Evolutionary conservation across 2,113 vertebrate genomes (phyloP).

Genomic region (Callionymus lyra): DNA sequence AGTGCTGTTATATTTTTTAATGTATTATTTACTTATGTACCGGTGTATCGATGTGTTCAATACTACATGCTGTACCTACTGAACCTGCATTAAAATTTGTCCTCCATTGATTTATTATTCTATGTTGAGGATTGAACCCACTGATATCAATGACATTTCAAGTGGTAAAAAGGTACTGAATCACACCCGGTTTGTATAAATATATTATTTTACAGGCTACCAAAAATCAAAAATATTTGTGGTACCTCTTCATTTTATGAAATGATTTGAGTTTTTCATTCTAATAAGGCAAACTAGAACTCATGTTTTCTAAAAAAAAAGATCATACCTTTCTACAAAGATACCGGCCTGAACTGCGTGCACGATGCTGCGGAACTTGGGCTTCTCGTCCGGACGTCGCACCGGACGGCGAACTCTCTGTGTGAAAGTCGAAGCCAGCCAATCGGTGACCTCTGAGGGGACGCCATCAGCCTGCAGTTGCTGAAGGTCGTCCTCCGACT

Average conservation of each 20-base stretch:
- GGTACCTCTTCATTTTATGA: no score
- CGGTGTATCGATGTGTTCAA: no score
- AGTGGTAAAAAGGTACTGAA: background rate
- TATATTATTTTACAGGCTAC: no score
- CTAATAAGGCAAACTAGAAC: background rate
- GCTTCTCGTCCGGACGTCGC: slow-evolving; percentile 78
- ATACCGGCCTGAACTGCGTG: slow-evolving; percentile 90
- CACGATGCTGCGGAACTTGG: slow-evolving; percentile 90
- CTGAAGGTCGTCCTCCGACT: slow-evolving; percentile 84
- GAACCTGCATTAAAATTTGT: no score
- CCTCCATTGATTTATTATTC: no score
- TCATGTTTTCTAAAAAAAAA: background rate
- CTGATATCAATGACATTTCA: no score
- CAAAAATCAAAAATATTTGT: no score
- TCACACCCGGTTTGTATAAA: no score
- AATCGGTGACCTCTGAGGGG: slow-evolving; percentile 85
- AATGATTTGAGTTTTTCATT: background rate
- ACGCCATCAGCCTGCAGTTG: slow-evolving; percentile 82
- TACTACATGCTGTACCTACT: no score
- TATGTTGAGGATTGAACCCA: no score
- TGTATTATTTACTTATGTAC: no score
- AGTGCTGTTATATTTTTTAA: no score
- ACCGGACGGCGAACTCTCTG: slow-evolving; percentile 71
- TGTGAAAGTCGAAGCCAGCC: slow-evolving; percentile 87
- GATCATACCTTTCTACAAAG: slow-evolving; percentile 82